Base-by-base conservation (phyloP, 2,113 vertebrate species). In the Poeciliopsis prolifica region DNA sequence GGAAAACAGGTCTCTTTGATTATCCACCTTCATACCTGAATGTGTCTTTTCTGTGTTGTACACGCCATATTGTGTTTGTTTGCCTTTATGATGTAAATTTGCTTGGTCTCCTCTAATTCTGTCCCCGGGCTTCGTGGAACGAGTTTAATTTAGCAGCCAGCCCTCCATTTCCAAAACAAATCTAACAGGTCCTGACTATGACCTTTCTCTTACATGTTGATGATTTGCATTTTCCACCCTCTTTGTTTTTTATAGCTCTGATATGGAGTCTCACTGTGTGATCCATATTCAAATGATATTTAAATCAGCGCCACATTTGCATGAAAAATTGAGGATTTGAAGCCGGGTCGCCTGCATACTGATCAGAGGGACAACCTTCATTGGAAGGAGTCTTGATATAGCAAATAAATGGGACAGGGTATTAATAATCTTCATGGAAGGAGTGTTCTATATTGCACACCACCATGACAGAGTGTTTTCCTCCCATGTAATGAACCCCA, bases 261-360 rank as follows among this genome's bases (percentile, higher is more conserved):
- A 89, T 93, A 92, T 88, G 85, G 77, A 91, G 83, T 84, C 82
- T 86, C 84, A 85, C 87, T 86, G 89, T 91, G 92, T 91, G 90
- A 92, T 93, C 91, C 93, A 94, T 94, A 94, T 95, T 92, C 92
- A 94, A 93, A 94, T 92, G 84, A 84, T 95, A 94, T 94, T 95
- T 87, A 94, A 94, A 95, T 93, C 80, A 93, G 88, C 68, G 80
- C 78, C 60, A 44, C 78, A 93, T 94, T 94, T 94, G 92, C 94
- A 95, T 94, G 86, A 92, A 78, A 91, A 94, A 95, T 95, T 94
- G 88, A 92, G 84, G 88, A 93, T 92, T 93, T 90, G 90, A 82
- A 90, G 92, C 80, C 89, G 88, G 92, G 90, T 93, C 85, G 70
- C 85, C 75, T 90, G 94, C 92, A 92, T 92, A 90, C 87, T 92